phyloP scores from a whole-genome alignment of 2,888 invertebrate species.

The Nomada lathburiana region DNA sequence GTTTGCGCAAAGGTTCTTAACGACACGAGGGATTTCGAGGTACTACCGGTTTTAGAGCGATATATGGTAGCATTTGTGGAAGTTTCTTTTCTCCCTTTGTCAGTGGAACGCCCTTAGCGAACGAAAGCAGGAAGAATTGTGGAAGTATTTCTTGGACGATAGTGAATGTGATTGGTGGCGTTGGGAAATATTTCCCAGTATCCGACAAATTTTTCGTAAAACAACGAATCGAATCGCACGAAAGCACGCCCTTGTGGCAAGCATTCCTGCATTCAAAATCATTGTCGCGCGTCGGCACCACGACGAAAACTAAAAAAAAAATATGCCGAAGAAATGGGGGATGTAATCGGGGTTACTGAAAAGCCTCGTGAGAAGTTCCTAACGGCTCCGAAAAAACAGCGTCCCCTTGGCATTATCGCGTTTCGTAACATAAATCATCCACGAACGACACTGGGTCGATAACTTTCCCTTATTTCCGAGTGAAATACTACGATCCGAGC shows the following conservation, averaged over 20 bases:
- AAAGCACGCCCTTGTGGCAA: no score
- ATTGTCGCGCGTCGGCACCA: not conserved
- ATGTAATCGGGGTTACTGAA: slow-evolving; percentile 16
- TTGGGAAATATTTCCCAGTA: not conserved
- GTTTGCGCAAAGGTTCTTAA: not conserved
- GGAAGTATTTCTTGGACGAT: not conserved
- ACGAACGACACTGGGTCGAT: slow-evolving; percentile 34
- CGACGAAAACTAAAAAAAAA: not conserved
- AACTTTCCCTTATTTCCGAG: slow-evolving; percentile 26
- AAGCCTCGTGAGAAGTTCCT: slow-evolving; percentile 16
- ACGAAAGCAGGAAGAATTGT: not conserved
- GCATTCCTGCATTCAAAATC: not conserved
- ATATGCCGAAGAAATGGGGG: not conserved
- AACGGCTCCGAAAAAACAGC: slow-evolving; percentile 35
- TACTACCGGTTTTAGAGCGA: not conserved
- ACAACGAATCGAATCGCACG: no score
- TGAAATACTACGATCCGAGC: slow-evolving; percentile 13
- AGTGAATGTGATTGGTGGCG: not conserved
- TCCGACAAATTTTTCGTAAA: no score
- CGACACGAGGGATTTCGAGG: not conserved
- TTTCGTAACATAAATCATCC: slow-evolving; percentile 60
- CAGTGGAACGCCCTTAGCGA: no score
- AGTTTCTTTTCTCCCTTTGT: not conserved
- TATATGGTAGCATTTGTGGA: not conserved
- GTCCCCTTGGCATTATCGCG: slow-evolving; percentile 31